phyloP scores from a whole-genome alignment of 2,888 invertebrate species.

The Drosophila paramelanica region DNA sequence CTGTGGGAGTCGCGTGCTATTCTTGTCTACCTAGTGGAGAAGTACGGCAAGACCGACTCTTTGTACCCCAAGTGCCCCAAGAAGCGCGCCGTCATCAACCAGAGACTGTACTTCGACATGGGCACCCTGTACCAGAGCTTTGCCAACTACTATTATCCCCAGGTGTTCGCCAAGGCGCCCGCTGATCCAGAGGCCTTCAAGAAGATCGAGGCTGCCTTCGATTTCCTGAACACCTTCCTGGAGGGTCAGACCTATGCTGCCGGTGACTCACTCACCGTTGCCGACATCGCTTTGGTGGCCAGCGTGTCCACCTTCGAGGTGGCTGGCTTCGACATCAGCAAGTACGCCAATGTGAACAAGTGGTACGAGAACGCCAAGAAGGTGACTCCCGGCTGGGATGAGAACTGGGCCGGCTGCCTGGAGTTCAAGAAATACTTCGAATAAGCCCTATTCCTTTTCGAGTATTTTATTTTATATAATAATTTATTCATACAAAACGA shows the following conservation, averaged over 20 bases:
- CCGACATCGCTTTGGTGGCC: constrained; percentile 90
- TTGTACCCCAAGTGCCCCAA: constrained; percentile 91
- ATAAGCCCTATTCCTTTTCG: constrained; percentile 36
- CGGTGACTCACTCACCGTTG: constrained; percentile 90
- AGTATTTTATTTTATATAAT: constrained; percentile 23
- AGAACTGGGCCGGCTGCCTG: constrained; percentile 87
- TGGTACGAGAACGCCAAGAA: constrained; percentile 88
- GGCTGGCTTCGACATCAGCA: constrained; percentile 88
- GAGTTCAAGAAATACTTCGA: constrained; percentile 86
- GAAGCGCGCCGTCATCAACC: constrained; percentile 91
- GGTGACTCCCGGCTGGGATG: constrained; percentile 87
- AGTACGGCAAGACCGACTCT: constrained; percentile 91
- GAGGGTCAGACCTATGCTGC: constrained; percentile 90
- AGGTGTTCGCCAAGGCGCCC: constrained; percentile 87
- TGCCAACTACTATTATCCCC: constrained; percentile 89
- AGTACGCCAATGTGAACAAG: constrained; percentile 89
- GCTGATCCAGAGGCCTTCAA: constrained; percentile 89
- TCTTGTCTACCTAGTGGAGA: constrained; percentile 91
- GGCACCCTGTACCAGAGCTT: constrained; percentile 90
- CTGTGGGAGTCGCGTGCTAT: constrained; percentile 95
- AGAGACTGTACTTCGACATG: constrained; percentile 92
- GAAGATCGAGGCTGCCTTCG: constrained; percentile 89
- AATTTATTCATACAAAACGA: constrained; percentile 46
- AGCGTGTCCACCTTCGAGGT: constrained; percentile 90
- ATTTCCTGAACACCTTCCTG: constrained; percentile 90